A percentile compares a stretch with the other conserved stretches of the same genome.
phyloP scores from a whole-genome alignment of 23 tunicate genomes.

The Ascidia mentula region DNA sequence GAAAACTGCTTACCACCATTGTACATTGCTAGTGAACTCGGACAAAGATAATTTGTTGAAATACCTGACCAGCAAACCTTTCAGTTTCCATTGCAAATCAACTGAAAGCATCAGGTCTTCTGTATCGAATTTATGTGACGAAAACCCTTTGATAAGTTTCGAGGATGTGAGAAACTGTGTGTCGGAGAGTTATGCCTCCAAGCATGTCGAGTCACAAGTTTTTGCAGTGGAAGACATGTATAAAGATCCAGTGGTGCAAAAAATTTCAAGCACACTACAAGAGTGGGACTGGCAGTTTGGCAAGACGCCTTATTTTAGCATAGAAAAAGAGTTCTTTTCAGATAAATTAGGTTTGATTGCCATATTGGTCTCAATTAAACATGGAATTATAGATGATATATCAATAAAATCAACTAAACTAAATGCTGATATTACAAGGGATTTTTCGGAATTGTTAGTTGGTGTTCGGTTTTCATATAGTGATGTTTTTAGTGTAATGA shows the following conservation, averaged over 20 bases:
- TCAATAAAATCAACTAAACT: not conserved
- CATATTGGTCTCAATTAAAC: not conserved
- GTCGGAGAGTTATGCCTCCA: slow-evolving; percentile 4
- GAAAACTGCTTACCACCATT: slow-evolving; percentile 69
- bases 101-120: slow-evolving; percentile 72
- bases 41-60: slow-evolving; percentile 29
- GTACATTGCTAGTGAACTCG: slow-evolving; percentile 68
- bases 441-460: not conserved
- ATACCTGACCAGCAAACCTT: slow-evolving; percentile 11
- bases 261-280: slow-evolving; percentile 11
- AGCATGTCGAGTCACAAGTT: not conserved
- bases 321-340: slow-evolving; percentile 5
- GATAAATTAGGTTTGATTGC: slow-evolving; percentile 4
- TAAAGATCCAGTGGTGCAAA: slow-evolving; percentile 21
- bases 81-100: slow-evolving; percentile 44
- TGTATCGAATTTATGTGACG: slow-evolving; percentile 52
- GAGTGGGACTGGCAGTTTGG: slow-evolving; percentile 91
- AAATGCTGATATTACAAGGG: not conserved
- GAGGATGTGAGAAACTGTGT: slow-evolving; percentile 40
- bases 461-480: not conserved
- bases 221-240: slow-evolving; percentile 41
- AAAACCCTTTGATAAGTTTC: slow-evolving; percentile 20
- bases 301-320: slow-evolving; percentile 69
- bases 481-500: not conserved
- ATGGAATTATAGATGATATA: slow-evolving; percentile 28